These are phyloP conservation scores for Pecten maximus DNA, from an alignment of 2,888 invertebrate species.

Conservation along the genomic window DNA sequence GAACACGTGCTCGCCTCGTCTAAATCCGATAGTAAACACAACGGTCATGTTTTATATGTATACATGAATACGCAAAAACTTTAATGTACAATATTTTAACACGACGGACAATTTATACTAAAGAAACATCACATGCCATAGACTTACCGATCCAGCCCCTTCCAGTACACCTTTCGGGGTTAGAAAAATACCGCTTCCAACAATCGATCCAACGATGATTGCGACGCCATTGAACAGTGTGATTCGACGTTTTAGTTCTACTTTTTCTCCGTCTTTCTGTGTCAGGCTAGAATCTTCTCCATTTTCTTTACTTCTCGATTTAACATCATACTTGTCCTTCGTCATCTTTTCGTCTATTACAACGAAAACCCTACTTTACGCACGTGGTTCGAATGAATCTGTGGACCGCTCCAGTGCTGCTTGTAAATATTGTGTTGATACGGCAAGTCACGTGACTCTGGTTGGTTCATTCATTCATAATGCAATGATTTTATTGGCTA, in stretches of 20 bases:
- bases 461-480: background rate
- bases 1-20: background rate
- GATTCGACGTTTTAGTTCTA: conserved; percentile 91
- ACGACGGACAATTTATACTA: background rate
- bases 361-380: background rate
- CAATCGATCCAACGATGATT: conserved; percentile 96
- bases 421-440: conserved; percentile 24
- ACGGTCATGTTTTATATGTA: background rate
- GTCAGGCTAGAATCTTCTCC: conserved; percentile 15
- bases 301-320: background rate
- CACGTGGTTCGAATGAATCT: background rate
- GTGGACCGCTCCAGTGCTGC: background rate
- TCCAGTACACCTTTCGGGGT: conserved; percentile 94
- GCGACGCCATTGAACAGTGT: conserved; percentile 94
- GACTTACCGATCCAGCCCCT: conserved; percentile 87
- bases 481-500: background rate
- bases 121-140: background rate
- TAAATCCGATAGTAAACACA: background rate
- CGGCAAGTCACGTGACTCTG: background rate
- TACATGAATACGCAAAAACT: background rate
- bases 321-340: conserved; percentile 21
- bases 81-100: background rate
- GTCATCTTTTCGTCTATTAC: background rate
- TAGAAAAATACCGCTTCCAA: conserved; percentile 97
- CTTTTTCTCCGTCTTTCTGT: conserved; percentile 52